Evolutionary conservation across 2,797 vertebrate species (phyloP), one percentile per base, ranked within the genome.

Genomic region (Hyperoplus lanceolatus): DNA sequence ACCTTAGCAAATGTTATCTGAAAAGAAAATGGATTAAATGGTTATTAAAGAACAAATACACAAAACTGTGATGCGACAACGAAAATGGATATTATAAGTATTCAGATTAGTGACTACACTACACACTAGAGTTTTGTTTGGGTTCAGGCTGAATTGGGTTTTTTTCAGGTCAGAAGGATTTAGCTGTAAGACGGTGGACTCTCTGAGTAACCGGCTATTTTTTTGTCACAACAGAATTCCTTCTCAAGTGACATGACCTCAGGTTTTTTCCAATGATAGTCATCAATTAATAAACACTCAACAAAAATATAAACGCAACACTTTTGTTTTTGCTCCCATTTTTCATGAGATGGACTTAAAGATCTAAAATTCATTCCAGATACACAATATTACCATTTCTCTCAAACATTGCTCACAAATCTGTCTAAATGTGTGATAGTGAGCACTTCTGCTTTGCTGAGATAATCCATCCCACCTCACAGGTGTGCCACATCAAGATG

Each of bases 1-100:
- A 96, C 94, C 60, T 73, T 63, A 0, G 85, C 69, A 69, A 93
- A 96, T 13, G 56, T 85, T 1, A 95, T 77, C 95, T 96, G 81
- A 51, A 89, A 92, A 64, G 12, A 0, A n/a, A 18, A 65, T 2
- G 4, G 4, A 11, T 46, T 59, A 14, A n/a, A 5, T 14, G 45
- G 3, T 53, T 58, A 54, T 29, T 14, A 29, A 2, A 51, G 5
- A 12, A 15, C 12, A 8, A 0, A 8, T 2, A 29, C 5, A 73
- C 13, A 66, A n/a, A 67, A 10, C 1, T 54, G 29, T 5, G 12
- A 21, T 12, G 3, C 15, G 8, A 38, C 18, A 12, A 16, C 2
- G 11, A 0, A 42, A 62, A 7, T 10, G 41, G 6, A 15, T 5
- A 41, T 5, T 46, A 29, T 39, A 48, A 15, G 9, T 59, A 58